Evolutionary conservation across 2,113 vertebrate species (phyloP).

Genomic region (Ifrita kowaldi): DNA sequence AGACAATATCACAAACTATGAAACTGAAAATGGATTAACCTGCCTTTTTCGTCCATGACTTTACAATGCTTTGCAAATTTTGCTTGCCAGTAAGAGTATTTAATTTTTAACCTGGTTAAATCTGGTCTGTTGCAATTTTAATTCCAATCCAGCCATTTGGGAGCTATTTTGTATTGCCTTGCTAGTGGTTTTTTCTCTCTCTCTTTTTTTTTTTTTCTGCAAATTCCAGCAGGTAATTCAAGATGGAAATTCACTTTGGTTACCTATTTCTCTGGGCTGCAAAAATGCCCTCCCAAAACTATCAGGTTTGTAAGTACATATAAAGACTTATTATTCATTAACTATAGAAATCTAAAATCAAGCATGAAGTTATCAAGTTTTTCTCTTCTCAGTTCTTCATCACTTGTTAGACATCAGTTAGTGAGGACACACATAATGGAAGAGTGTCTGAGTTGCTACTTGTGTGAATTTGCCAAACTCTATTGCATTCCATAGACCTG

Average conservation of each 20-base stretch:
- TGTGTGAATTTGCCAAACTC: background rate
- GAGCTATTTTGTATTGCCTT: background rate
- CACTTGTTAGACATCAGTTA: background rate
- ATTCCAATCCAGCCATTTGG: background rate
- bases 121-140: background rate
- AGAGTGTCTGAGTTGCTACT: background rate
- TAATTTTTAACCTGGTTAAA: background rate
- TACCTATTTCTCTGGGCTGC: background rate
- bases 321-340: background rate
- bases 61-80: background rate
- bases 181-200: background rate
- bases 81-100: background rate
- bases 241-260: background rate
- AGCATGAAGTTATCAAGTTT: background rate
- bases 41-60: background rate
- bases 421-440: background rate
- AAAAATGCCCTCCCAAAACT: background rate
- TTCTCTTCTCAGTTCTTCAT: background rate
- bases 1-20: background rate
- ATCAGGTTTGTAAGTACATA: background rate
- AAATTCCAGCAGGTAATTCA: background rate
- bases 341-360: background rate
- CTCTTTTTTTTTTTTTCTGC: background rate
- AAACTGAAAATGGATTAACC: background rate
- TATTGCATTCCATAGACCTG: background rate